phyloP scores from a whole-genome alignment of 2,113 vertebrate genomes.

The Epinephelus cyanopodus region DNA sequence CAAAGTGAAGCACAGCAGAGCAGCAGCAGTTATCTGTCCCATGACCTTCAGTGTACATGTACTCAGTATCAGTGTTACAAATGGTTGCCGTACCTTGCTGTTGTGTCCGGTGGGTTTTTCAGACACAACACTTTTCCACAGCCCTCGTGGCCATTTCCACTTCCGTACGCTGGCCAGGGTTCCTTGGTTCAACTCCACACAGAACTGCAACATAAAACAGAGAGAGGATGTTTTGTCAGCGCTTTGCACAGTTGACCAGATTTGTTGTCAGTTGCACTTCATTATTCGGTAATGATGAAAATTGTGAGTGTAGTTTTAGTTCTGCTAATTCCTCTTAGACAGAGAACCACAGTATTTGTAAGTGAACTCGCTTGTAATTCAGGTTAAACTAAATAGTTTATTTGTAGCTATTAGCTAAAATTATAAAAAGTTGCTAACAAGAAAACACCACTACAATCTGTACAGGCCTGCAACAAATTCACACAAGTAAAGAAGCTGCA shows the following conservation, averaged over 20 bases:
- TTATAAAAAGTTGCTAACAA: neutral
- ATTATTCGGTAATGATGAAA: neutral
- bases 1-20: neutral
- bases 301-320: neutral
- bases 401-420: neutral
- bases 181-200: constrained; percentile 92
- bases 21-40: neutral
- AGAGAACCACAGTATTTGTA: neutral
- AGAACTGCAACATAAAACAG: constrained; percentile 87
- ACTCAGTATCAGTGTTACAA: neutral
- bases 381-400: neutral
- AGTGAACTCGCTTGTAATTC: neutral
- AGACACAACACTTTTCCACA: constrained; percentile 90
- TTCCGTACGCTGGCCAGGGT: constrained; percentile 90
- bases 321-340: neutral
- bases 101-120: constrained; percentile 86
- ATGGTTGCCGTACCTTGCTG: constrained; percentile 84
- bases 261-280: neutral
- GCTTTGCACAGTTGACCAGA: neutral
- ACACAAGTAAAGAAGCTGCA: neutral
- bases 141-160: constrained; percentile 91
- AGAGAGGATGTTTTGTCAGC: neutral
- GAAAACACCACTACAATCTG: neutral
- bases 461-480: neutral
- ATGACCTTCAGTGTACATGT: neutral